phyloP scores from a whole-genome alignment of 2,797 vertebrate genomes.

The Synanceia verrucosa region DNA sequence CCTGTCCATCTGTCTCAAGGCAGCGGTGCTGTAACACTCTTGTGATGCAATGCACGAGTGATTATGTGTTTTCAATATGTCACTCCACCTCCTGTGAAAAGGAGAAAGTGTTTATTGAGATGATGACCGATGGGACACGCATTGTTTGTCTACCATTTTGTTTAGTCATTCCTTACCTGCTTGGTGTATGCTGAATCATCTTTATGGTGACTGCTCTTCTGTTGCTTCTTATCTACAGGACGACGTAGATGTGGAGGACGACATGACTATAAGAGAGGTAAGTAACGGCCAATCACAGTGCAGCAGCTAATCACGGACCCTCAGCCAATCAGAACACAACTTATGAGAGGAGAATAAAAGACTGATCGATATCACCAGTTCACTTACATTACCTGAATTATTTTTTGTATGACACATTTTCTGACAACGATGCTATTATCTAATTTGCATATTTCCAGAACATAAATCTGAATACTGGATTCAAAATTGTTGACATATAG shows the following conservation, averaged over 20 bases:
- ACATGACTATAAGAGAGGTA: slow-evolving; percentile 87
- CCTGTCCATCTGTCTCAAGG: slow-evolving; percentile 54
- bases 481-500: no score
- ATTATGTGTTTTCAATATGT: slow-evolving; percentile 32
- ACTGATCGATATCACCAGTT: no score
- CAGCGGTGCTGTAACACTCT: slow-evolving; percentile 17
- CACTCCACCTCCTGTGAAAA: slow-evolving; percentile 26
- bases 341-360: no score
- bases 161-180: background rate
- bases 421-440: no score
- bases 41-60: slow-evolving; percentile 28
- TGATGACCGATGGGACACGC: background rate
- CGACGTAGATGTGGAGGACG: slow-evolving; percentile 81
- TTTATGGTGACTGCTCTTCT: slow-evolving; percentile 16
- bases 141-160: slow-evolving; percentile 1
- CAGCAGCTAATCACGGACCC: no score
- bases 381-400: no score
- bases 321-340: background rate
- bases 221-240: slow-evolving; percentile 66
- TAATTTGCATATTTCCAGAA: no score
- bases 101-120: slow-evolving; percentile 4
- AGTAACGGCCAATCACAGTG: no score
- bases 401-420: no score
- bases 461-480: no score
- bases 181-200: background rate